These are phyloP conservation scores for Passer montanus DNA, from an alignment of 2,113 vertebrate genomes.

Conservation along the genomic window DNA sequence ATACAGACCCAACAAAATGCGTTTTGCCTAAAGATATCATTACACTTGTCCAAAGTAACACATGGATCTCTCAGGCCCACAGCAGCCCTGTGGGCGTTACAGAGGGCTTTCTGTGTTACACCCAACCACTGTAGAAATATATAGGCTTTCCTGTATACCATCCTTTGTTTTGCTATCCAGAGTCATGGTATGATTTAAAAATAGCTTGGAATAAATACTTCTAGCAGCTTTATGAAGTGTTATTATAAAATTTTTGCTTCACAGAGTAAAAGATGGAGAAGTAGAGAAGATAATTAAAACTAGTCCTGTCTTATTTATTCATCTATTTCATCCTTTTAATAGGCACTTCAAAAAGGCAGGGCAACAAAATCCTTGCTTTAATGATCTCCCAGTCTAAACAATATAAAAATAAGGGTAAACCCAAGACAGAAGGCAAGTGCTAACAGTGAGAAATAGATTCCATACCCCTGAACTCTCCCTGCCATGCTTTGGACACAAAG, in stretches of 20 bases:
- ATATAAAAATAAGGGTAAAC: neutral
- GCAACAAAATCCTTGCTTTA: neutral
- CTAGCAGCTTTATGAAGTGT: neutral
- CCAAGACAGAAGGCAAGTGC: neutral
- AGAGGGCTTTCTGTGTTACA: neutral
- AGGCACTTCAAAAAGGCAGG: neutral
- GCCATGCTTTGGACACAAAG: neutral
- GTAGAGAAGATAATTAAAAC: neutral
- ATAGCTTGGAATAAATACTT: neutral
- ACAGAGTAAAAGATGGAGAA: neutral
- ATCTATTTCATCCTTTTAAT: neutral
- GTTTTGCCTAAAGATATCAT: neutral
- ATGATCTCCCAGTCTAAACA: neutral
- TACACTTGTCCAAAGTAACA: neutral
- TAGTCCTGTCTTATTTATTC: neutral
- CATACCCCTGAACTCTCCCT: neutral
- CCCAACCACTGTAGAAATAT: neutral
- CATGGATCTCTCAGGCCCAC: neutral
- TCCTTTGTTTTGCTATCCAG: neutral
- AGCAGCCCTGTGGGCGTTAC: neutral
- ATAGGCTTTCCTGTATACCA: neutral
- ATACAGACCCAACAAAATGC: neutral
- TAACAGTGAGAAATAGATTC: neutral
- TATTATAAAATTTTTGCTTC: neutral
- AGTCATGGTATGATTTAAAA: neutral